Evolutionary conservation across 1,140 invertebrate species (phyloP).

Genomic region (Zelostemma sp.): DNA sequence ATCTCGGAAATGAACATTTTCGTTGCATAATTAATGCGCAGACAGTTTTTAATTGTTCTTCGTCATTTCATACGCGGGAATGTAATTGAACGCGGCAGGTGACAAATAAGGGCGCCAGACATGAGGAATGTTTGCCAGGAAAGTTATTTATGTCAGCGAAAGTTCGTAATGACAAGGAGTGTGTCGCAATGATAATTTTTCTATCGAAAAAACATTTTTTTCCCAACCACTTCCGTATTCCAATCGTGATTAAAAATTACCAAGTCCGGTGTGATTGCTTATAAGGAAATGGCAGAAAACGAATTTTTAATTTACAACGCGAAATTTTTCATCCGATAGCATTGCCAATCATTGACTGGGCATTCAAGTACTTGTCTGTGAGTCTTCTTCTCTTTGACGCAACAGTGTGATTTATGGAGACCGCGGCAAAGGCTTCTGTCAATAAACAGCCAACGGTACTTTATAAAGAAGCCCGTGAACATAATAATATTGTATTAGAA

Average conservation of each 20-base stretch:
- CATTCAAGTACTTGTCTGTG: slow-evolving; percentile 39
- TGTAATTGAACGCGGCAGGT: too few relatives aligned
- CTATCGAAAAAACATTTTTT: too few relatives aligned
- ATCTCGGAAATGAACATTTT: too few relatives aligned
- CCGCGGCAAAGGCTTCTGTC: slow-evolving; percentile 55
- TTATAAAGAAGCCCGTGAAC: slow-evolving; percentile 13
- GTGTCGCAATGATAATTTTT: too few relatives aligned
- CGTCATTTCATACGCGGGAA: too few relatives aligned
- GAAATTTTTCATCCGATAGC: slow-evolving; percentile 49
- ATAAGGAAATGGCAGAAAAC: slow-evolving; percentile 54
- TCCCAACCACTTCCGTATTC: slow-evolving; percentile 30
- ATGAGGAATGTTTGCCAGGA: too few relatives aligned
- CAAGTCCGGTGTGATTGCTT: slow-evolving; percentile 53
- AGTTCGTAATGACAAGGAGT: too few relatives aligned
- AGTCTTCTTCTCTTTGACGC: slow-evolving; percentile 49
- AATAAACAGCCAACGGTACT: slow-evolving; percentile 56
- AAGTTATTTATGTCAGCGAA: too few relatives aligned
- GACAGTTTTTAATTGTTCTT: too few relatives aligned
- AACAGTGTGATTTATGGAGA: slow-evolving; percentile 57
- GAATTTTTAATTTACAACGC: slow-evolving; percentile 62
- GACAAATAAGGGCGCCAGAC: too few relatives aligned
- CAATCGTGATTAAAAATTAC: slow-evolving; percentile 32
- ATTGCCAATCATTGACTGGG: slow-evolving; percentile 33
- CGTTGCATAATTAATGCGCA: too few relatives aligned
- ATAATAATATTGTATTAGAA: slow-evolving; percentile 27